Percentiles rank a stretch among this genome's conserved stretches.
These are phyloP conservation scores for Pollicipes pollicipes DNA, from an alignment of 1,140 invertebrate species.

Conservation along the genomic window DNA sequence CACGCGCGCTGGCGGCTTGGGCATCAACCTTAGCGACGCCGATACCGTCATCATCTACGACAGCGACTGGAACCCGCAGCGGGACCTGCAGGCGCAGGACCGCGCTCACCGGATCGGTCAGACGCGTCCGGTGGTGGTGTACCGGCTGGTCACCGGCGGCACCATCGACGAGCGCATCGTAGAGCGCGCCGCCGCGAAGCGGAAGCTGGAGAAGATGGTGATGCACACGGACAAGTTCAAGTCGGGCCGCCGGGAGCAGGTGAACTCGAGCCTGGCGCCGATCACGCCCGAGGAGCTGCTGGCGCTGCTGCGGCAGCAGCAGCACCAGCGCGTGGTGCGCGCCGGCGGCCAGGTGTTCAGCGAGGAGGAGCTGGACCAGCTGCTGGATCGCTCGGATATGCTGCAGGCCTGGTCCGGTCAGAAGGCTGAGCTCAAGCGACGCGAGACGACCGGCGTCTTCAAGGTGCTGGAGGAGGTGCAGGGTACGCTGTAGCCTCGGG, in stretches of 20 bases:
- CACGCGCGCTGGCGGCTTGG: slow-evolving; percentile 67
- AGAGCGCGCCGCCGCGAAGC: slow-evolving; percentile 40
- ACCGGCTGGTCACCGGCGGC: slow-evolving; percentile 43
- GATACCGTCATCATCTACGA: slow-evolving; percentile 92
- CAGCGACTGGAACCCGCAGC: slow-evolving; percentile 68
- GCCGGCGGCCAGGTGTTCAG: slow-evolving; percentile 28
- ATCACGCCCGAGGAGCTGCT: slow-evolving; percentile 26
- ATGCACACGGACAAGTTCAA: slow-evolving; percentile 39
- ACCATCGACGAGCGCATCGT: slow-evolving; percentile 53
- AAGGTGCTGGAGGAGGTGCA: background rate
- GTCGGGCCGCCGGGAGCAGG: slow-evolving; percentile 11
- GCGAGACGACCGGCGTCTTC: background rate
- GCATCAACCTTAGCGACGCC: slow-evolving; percentile 80
- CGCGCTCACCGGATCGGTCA: slow-evolving; percentile 61
- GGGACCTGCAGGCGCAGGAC: slow-evolving; percentile 57
- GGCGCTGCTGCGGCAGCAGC: slow-evolving; percentile 28
- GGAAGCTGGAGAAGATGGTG: slow-evolving; percentile 50
- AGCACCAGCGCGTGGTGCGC: slow-evolving; percentile 22
- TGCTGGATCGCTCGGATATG: slow-evolving; percentile 40
- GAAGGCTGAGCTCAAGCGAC: background rate
- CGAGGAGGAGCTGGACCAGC: slow-evolving; percentile 33
- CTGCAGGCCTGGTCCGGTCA: slow-evolving; percentile 9
- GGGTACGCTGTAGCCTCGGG: background rate
- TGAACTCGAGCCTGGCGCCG: slow-evolving; percentile 7
- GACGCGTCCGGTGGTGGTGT: slow-evolving; percentile 47